A percentile compares a stretch with the other conserved stretches of the same genome.
phyloP scores from a whole-genome alignment of 2,888 invertebrate genomes.

The Hoplodrina ambigua region DNA sequence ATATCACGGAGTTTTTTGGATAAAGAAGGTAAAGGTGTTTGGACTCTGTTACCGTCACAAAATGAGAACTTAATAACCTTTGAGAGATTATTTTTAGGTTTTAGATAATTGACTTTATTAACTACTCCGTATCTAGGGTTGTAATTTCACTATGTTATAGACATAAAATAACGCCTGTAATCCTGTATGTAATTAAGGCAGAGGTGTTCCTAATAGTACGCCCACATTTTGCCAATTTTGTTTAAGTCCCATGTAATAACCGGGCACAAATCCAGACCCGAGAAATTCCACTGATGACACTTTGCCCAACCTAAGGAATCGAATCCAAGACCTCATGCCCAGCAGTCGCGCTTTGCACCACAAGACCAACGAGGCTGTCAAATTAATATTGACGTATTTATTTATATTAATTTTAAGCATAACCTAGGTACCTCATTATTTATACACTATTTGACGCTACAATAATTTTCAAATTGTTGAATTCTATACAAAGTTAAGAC shows the following conservation, averaged over 20 bases:
- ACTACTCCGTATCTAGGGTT: too few relatives aligned
- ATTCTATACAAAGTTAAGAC: not conserved
- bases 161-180: too few relatives aligned
- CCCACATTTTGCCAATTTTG: too few relatives aligned
- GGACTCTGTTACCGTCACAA: conserved; percentile 21
- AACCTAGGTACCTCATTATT: not conserved
- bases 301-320: too few relatives aligned
- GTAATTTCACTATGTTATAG: not conserved
- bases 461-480: not conserved
- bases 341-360: too few relatives aligned
- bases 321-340: too few relatives aligned
- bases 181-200: too few relatives aligned
- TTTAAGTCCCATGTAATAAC: too few relatives aligned
- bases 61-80: conserved; percentile 15
- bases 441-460: not conserved
- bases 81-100: conserved; percentile 8
- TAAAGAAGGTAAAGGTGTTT: conserved; percentile 18
- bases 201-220: too few relatives aligned
- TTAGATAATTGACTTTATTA: not conserved
- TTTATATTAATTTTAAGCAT: not conserved
- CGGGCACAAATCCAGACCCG: too few relatives aligned
- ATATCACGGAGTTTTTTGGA: conserved; percentile 16
- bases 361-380: too few relatives aligned
- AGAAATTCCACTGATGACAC: too few relatives aligned
- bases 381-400: not conserved